phyloP scores from a whole-genome alignment of 2,888 invertebrate species.

The Athalia circularis region DNA sequence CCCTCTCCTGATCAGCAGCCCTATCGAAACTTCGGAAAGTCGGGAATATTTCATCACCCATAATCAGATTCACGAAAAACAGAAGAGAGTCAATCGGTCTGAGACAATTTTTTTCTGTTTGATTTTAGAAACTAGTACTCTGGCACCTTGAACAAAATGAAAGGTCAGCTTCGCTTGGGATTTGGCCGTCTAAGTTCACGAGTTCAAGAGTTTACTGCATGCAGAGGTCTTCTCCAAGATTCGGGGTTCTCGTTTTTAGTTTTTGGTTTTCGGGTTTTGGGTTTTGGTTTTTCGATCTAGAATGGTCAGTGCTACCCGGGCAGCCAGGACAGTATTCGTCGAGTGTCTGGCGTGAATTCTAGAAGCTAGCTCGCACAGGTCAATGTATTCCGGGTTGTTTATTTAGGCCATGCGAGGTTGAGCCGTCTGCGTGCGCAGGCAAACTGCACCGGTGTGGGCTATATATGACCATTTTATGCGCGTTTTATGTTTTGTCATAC shows the following conservation, averaged over 20 bases:
- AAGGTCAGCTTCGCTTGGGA: slow-evolving; percentile 13
- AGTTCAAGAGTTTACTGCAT: not conserved
- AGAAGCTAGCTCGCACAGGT: slow-evolving; percentile 64
- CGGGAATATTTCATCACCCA: no score
- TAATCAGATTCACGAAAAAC: no score
- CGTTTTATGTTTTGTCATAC: slow-evolving; percentile 29
- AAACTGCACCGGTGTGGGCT: slow-evolving; percentile 56
- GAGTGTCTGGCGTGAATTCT: slow-evolving; percentile 49
- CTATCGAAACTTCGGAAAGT: no score
- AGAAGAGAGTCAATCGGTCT: not conserved
- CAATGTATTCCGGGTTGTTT: slow-evolving; percentile 75
- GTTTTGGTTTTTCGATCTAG: slow-evolving; percentile 1
- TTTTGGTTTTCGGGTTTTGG: slow-evolving; percentile 15
- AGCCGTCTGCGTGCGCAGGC: slow-evolving; percentile 64
- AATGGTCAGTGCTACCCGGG: slow-evolving; percentile 6
- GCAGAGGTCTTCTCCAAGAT: no score
- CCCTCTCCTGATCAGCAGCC: no score
- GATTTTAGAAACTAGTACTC: not conserved
- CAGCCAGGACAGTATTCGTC: slow-evolving; percentile 29
- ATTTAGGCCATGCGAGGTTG: slow-evolving; percentile 73
- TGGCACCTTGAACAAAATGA: not conserved
- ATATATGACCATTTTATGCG: slow-evolving; percentile 50
- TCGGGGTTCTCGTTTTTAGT: not conserved
- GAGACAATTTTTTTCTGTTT: not conserved
- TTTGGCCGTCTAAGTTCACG: not conserved